Conservation (phyloP, 2,888 invertebrate species). For the Lasiommata megera region DNA sequence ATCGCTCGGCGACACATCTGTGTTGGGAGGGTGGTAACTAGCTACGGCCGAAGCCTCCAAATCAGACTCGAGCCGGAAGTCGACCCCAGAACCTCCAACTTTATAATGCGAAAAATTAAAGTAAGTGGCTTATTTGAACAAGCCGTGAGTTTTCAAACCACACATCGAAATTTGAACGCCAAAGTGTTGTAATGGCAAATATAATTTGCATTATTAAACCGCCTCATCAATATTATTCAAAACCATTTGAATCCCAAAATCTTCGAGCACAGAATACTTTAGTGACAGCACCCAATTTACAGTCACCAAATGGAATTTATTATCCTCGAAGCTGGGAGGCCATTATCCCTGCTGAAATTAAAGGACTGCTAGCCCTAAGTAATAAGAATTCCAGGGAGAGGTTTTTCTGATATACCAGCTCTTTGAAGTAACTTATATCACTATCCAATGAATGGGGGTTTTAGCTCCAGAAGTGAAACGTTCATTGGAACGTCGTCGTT, state of each 20-base stretch:
- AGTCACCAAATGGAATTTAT: conserved; percentile 24
- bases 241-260: background rate
- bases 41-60: too few species aligned
- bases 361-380: conserved; percentile 17
- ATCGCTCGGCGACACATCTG: too few species aligned
- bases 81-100: too few species aligned
- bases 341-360: conserved; percentile 27
- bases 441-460: too few species aligned
- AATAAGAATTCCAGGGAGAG: conserved; percentile 12
- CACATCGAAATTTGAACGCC: background rate
- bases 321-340: conserved; percentile 19
- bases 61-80: too few species aligned
- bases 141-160: too few species aligned
- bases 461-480: too few species aligned
- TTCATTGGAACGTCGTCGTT: too few species aligned
- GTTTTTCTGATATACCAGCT: conserved; percentile 12
- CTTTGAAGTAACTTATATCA: background rate
- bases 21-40: too few species aligned
- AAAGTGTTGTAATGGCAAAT: background rate
- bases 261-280: conserved; percentile 1
- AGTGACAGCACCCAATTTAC: conserved; percentile 15
- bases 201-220: background rate
- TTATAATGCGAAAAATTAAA: too few species aligned
- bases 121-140: too few species aligned
- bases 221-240: conserved; percentile 9